These are phyloP conservation scores for Brachyistius frenatus DNA, from an alignment of 2,113 vertebrate species.

Conservation along the genomic window DNA sequence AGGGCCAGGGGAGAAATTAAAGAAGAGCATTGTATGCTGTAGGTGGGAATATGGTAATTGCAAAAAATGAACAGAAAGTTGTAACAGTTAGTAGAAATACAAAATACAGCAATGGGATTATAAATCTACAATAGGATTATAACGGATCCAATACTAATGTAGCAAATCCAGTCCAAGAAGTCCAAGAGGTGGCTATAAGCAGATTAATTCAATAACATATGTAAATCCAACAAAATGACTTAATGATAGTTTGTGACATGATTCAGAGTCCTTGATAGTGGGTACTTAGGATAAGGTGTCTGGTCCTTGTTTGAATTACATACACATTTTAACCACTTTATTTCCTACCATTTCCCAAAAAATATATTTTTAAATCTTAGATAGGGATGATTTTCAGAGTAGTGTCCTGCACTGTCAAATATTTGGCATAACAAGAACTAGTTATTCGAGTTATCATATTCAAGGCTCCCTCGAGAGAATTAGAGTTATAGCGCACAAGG, in stretches of 20 bases:
- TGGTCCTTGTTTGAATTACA: not conserved
- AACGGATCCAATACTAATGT: constrained; percentile 23
- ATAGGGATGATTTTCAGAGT: constrained; percentile 21
- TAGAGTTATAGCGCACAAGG: constrained; percentile 16
- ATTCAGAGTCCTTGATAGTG: not conserved
- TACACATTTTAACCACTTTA: not conserved
- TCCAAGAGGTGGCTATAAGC: not conserved
- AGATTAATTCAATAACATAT: constrained; percentile 26
- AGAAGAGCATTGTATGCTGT: constrained; percentile 10
- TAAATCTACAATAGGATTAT: constrained; percentile 43
- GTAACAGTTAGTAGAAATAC: constrained; percentile 32
- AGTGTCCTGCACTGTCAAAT: constrained; percentile 33
- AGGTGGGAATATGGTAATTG: not conserved
- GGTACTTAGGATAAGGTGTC: not conserved
- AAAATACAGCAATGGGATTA: constrained; percentile 46
- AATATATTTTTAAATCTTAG: constrained; percentile 20
- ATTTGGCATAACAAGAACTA: constrained; percentile 26
- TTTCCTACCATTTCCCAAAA: not conserved
- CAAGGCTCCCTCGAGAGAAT: constrained; percentile 5
- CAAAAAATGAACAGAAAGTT: constrained; percentile 29
- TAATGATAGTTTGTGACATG: not conserved
- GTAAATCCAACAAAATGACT: constrained; percentile 3
- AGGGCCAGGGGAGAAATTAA: not conserved
- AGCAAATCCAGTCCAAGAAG: constrained; percentile 16
- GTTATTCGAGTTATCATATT: constrained; percentile 29